Percentiles rank a stretch among this genome's conserved stretches.
Conservation (phyloP, 2,797 vertebrate species). For the Kryptolebias ocellatus region DNA sequence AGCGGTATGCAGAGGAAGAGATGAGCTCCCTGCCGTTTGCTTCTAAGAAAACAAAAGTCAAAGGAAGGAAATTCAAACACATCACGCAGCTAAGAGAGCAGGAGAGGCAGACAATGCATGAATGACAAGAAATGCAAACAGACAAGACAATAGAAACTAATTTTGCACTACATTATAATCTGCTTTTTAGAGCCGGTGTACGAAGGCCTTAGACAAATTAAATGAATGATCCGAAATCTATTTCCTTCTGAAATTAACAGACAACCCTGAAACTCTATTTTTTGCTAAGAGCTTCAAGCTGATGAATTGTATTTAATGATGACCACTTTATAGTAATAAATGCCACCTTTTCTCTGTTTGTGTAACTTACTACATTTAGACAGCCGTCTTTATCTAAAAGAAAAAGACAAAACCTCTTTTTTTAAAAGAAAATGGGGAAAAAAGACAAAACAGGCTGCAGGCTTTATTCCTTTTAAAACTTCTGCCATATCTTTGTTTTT, state of each 20-base stretch:
- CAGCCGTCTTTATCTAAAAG: too few species aligned
- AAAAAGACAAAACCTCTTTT: too few species aligned
- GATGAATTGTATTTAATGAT: not conserved
- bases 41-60: conserved; percentile 64
- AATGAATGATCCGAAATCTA: too few species aligned
- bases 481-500: too few species aligned
- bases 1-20: conserved; percentile 27
- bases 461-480: too few species aligned
- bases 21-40: conserved; percentile 49
- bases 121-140: conserved; percentile 39
- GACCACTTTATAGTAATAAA: not conserved
- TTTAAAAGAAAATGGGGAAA: too few species aligned
- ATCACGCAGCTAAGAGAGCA: conserved; percentile 43
- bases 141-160: conserved; percentile 20
- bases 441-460: too few species aligned
- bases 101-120: conserved; percentile 45
- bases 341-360: not conserved
- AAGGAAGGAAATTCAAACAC: conserved; percentile 71
- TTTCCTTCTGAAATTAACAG: too few species aligned
- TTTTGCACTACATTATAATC: not conserved
- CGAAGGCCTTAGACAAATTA: not conserved
- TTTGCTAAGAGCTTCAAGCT: too few species aligned
- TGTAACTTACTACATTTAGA: not conserved
- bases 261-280: too few species aligned
- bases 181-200: not conserved